These are phyloP conservation scores for Proteles cristata DNA, from an alignment of 2,113 vertebrate genomes.

Conservation along the genomic window DNA sequence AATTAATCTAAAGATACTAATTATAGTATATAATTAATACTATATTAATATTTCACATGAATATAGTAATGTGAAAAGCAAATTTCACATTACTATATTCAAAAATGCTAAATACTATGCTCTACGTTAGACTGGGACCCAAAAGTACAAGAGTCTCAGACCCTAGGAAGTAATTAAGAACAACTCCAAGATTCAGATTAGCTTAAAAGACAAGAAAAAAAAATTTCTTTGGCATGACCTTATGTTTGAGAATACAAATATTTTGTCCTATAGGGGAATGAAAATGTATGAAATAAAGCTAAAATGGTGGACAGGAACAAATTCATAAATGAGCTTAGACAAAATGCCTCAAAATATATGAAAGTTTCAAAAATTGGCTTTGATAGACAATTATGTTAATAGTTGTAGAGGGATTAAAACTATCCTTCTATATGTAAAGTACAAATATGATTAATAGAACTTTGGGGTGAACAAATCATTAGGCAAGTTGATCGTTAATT, in stretches of 20 bases:
- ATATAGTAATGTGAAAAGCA: too few species aligned
- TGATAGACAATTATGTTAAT: background rate
- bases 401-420: background rate
- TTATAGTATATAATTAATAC: too few species aligned
- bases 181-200: background rate
- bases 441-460: background rate
- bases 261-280: background rate
- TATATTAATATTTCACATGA: too few species aligned
- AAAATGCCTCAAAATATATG: background rate
- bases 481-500: constrained; percentile 23
- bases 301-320: background rate
- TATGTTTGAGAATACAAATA: background rate
- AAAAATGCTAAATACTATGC: background rate
- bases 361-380: background rate
- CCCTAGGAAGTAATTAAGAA: background rate
- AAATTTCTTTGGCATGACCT: background rate
- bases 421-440: background rate
- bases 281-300: background rate
- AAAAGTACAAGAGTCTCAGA: background rate
- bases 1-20: background rate
- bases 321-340: background rate
- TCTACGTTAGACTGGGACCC: background rate
- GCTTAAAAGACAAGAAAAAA: background rate
- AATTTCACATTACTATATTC: background rate
- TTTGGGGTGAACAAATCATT: background rate